Conservation (phyloP, 1,140 invertebrate genomes). For the Mylabris phalerata region DNA sequence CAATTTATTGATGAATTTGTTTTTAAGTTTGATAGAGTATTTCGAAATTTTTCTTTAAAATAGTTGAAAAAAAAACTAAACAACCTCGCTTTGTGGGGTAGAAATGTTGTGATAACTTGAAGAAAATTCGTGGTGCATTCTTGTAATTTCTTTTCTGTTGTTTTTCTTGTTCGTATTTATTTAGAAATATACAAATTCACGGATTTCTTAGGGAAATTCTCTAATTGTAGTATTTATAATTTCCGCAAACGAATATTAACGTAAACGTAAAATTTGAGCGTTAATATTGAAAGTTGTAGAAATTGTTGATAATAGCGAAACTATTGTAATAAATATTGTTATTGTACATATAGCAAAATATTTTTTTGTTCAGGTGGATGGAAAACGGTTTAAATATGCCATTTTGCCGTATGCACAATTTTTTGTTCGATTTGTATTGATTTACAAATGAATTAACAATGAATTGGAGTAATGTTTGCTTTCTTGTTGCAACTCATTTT, state of each 20-base stretch:
- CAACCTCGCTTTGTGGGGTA: too few species aligned
- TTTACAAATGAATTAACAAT: not conserved
- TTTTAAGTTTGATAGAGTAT: conserved; percentile 3
- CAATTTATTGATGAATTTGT: not conserved
- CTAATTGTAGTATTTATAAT: too few species aligned
- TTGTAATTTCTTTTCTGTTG: conserved; percentile 11
- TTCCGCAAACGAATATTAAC: too few species aligned
- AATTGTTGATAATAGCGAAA: conserved; percentile 22
- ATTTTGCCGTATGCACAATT: conserved; percentile 28
- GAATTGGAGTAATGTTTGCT: not conserved
- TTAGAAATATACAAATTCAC: too few species aligned
- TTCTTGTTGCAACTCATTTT: conserved; percentile 9
- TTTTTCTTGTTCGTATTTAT: too few species aligned
- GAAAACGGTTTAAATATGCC: conserved; percentile 1
- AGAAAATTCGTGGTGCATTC: conserved; percentile 19
- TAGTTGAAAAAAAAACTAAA: not conserved
- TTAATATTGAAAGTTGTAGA: conserved; percentile 9
- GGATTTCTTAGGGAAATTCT: too few species aligned
- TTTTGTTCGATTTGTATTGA: not conserved
- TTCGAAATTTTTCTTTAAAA: conserved; percentile 4
- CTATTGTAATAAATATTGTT: conserved; percentile 17
- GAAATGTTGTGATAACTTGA: not conserved
- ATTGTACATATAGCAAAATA: conserved; percentile 28
- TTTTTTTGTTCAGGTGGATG: not conserved
- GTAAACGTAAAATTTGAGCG: too few species aligned